Evolutionary conservation across 2,797 vertebrate species (phyloP).

Genomic region (Synanceia verrucosa): DNA sequence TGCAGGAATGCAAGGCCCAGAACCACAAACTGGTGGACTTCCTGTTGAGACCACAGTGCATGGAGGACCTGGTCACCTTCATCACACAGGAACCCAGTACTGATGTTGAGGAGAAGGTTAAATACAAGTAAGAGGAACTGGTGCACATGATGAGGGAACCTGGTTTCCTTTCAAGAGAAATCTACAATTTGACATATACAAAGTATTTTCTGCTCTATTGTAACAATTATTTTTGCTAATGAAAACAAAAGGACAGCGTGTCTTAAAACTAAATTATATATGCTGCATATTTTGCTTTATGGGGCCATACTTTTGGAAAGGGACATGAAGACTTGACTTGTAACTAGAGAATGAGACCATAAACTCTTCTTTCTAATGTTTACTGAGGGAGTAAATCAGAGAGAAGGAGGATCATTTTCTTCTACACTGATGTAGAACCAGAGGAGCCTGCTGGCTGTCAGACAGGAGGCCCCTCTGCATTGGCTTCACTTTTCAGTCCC

Average conservation of each 20-base stretch:
- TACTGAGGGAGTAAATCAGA: no score
- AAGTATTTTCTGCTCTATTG: not conserved
- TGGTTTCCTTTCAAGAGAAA: not conserved
- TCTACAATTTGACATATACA: not conserved
- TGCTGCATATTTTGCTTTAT: no score
- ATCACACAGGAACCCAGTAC: conserved; percentile 95
- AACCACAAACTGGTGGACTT: conserved; percentile 99
- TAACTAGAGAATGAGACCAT: no score
- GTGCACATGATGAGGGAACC: not conserved
- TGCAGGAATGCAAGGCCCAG: conserved; percentile 98
- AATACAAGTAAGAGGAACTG: conserved; percentile 92
- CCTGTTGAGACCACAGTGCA: conserved; percentile 94
- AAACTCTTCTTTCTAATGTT: no score
- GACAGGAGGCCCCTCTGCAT: no score
- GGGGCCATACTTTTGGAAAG: no score
- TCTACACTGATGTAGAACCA: no score
- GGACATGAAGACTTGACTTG: no score
- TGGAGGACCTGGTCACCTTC: conserved; percentile 95
- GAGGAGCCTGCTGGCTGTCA: no score
- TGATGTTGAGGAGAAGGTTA: conserved; percentile 97
- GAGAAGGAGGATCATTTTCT: no score
- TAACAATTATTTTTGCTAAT: not conserved
- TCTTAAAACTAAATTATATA: not conserved
- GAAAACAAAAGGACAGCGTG: not conserved
- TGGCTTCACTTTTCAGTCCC: no score